Conservation (phyloP, 2,888 invertebrate species). For the Xanthorhoe spadicearia region DNA sequence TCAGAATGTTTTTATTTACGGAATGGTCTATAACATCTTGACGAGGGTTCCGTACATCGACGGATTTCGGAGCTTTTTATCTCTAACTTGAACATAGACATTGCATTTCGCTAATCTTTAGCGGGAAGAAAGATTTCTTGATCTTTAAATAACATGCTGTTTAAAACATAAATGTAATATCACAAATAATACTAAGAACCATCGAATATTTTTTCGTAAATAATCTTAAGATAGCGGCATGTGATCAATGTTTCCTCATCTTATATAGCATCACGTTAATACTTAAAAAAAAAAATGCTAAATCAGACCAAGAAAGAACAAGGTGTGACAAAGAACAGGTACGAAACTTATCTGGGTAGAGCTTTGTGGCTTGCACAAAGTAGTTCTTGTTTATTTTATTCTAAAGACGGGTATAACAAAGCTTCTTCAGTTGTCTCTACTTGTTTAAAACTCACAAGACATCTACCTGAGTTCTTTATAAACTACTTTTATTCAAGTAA, state of each 20-base stretch:
- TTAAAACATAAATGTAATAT: no score
- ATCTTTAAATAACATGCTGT: neutral
- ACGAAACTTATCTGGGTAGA: neutral
- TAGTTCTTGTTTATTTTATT: conserved; percentile 47
- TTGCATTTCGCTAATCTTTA: conserved; percentile 35
- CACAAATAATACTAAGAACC: no score
- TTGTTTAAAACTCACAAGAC: conserved; percentile 14
- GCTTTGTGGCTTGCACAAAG: conserved; percentile 8
- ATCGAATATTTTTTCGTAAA: no score
- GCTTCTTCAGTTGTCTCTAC: conserved; percentile 38
- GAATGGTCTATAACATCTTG: conserved; percentile 69
- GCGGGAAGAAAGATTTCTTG: conserved; percentile 18
- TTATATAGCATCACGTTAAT: no score
- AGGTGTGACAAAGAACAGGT: neutral
- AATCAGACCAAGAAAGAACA: neutral
- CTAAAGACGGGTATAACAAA: conserved; percentile 40
- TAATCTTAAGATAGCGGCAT: no score
- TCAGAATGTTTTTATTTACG: conserved; percentile 52
- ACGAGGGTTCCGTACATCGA: conserved; percentile 63
- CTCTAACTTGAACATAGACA: conserved; percentile 25
- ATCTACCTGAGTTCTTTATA: conserved; percentile 9
- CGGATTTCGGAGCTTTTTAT: conserved; percentile 32
- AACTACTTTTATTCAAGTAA: neutral
- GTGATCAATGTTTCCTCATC: no score
- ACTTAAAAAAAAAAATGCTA: neutral